A percentile compares a stretch with the other conserved stretches of the same genome.
Evolutionary conservation across 30 jellyfish, hydroid and myxozoan species (phyloP).

Genomic region (Morbakka virulenta): DNA sequence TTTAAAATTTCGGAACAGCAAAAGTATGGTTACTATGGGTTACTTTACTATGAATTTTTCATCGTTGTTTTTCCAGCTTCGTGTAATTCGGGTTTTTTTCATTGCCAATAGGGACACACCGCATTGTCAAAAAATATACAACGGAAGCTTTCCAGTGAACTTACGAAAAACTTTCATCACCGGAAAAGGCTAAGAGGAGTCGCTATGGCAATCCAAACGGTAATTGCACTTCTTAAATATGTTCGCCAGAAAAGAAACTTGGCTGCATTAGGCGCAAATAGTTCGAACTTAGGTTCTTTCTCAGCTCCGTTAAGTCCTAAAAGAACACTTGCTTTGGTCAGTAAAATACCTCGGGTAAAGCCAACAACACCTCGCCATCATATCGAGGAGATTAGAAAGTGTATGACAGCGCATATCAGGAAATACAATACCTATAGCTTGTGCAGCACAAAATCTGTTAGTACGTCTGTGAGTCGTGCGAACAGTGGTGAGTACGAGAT

Average conservation of each 20-base stretch:
- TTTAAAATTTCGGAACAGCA: background rate
- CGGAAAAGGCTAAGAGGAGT: slow-evolving; percentile 79
- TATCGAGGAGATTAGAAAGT: slow-evolving; percentile 78
- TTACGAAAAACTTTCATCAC: slow-evolving; percentile 53
- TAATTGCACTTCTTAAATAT: slow-evolving; percentile 75
- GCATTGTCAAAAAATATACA: slow-evolving; percentile 75
- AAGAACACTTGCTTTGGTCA: slow-evolving; percentile 49
- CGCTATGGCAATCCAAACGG: slow-evolving; percentile 93
- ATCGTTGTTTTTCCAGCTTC: background rate
- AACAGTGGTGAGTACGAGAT: too few relatives aligned
- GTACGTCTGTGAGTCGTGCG: too few relatives aligned
- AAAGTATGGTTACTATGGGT: background rate
- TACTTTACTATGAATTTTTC: background rate
- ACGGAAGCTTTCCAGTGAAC: slow-evolving; percentile 65
- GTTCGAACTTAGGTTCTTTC: slow-evolving; percentile 18
- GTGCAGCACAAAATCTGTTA: too few relatives aligned
- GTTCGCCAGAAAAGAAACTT: slow-evolving; percentile 57
- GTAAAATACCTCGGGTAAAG: slow-evolving; percentile 89
- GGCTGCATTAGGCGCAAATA: slow-evolving; percentile 2
- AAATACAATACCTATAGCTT: too few relatives aligned
- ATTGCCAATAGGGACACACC: slow-evolving; percentile 67
- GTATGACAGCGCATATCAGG: too few relatives aligned
- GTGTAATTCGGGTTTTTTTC: background rate
- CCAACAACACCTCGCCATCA: slow-evolving; percentile 83
- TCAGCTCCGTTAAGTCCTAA: slow-evolving; percentile 63